Conservation (phyloP, 2,888 invertebrate species). For the Netelia virgata region DNA sequence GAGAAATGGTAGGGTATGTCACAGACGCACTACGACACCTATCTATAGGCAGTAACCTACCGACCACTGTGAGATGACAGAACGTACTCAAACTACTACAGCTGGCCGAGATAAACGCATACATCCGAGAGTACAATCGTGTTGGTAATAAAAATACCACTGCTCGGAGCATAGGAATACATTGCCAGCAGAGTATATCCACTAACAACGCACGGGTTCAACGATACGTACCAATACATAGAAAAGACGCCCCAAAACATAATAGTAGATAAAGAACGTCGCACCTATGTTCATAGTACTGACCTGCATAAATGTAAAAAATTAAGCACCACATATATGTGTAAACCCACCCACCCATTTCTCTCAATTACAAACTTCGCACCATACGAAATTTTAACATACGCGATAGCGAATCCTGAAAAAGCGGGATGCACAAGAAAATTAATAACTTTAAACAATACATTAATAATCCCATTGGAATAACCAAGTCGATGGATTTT, state of each 20-base stretch:
- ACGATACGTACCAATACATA: not conserved
- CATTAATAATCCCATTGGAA: not conserved
- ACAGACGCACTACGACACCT: not conserved
- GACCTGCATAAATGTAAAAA: slow-evolving; percentile 19
- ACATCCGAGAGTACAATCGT: not conserved
- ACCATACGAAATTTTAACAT: slow-evolving; percentile 2
- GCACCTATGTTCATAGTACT: not conserved
- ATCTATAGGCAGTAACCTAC: not conserved
- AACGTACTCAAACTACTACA: not conserved
- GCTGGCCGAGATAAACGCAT: not conserved
- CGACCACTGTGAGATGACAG: not conserved
- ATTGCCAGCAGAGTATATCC: slow-evolving; percentile 19
- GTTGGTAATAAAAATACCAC: slow-evolving; percentile 8
- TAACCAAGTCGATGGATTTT: slow-evolving; percentile 13
- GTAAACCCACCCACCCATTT: not conserved
- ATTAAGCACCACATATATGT: not conserved
- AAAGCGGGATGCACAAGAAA: not conserved
- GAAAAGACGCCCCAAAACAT: slow-evolving; percentile 1
- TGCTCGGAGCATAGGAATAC: not conserved
- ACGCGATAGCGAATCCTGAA: not conserved
- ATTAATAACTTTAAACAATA: not conserved
- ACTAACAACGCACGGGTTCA: not conserved
- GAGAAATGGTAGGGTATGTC: not conserved
- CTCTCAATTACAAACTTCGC: not conserved
- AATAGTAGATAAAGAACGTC: slow-evolving; percentile 5